Evolutionary conservation across 2,113 vertebrate species (phyloP), one percentile per base, ranked within the genome.

Genomic region (Eubucco bourcierii): DNA sequence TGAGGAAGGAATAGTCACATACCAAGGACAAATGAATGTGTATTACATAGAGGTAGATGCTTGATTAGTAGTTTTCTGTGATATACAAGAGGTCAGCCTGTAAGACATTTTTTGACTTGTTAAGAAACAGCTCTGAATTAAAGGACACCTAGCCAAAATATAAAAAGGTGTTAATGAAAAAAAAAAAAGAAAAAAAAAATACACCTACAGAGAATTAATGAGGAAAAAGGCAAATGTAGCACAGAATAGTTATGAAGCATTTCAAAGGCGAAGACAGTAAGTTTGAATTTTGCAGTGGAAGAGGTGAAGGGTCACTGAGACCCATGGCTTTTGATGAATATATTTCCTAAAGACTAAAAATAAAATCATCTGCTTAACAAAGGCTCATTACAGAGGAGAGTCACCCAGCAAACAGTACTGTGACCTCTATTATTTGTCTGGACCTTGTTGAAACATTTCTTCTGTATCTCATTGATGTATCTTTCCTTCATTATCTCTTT

Each of bases 1-100:
- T 41, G 7, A 6, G 1, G 2, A 12, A 18, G 24, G 5, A 18
- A 59, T 6, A 44, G 14, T 20, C 4, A 20, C 4, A 14, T 29
- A 24, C 39, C 67, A 83, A 74, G 50, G 34, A 47, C 20, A 76
- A 58, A 4, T 34, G 55, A 31, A 20, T 31, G 0, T 4, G 7
- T 10, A 28, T 44, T 39, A 82, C 17, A 37, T 1, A 83, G 29
- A 44, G 5, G n/a, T 18, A 84, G 23, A 19, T 85, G 37, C 50
- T 91, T 28, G 8, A 7, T 58, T 44, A 31, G 9, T n/a, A 33
- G 6, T 11, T 73, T 87, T 83, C 37, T 55, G 23, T 34, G 6
- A 29, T 27, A 68, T 12, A 15, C 6, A 58, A 15, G 23, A 86
- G 10, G 9, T 89, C 79, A 73, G 12, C 4, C 18, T 53, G 12